Evolutionary conservation across 2,888 invertebrate genomes (phyloP).

Genomic region (Apamea anceps): DNA sequence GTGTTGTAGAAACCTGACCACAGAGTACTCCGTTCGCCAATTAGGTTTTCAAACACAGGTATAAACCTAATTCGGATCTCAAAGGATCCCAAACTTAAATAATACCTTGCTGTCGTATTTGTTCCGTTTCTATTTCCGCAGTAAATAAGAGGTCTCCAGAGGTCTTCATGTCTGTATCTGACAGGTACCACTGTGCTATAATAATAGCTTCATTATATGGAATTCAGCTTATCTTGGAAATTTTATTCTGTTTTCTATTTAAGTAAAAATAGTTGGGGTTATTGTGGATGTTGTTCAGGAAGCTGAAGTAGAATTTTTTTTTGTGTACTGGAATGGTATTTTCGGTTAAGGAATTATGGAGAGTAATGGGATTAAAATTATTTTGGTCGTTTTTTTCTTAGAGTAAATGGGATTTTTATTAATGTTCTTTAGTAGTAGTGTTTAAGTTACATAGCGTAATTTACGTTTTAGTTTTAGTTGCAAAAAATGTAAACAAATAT

Average conservation of each 20-base stretch:
- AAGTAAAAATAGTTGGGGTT: constrained; percentile 32
- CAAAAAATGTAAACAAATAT: no score
- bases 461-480: no score
- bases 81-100: constrained; percentile 53
- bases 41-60: constrained; percentile 48
- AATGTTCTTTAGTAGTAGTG: background rate
- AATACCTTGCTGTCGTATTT: constrained; percentile 51
- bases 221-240: constrained; percentile 47
- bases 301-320: background rate
- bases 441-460: no score
- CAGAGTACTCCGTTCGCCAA: constrained; percentile 29
- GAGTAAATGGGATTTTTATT: background rate
- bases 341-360: background rate
- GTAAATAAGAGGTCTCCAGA: constrained; percentile 55
- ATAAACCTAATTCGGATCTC: constrained; percentile 38
- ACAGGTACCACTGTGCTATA: constrained; percentile 56
- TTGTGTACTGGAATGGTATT: background rate
- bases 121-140: constrained; percentile 54
- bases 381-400: background rate
- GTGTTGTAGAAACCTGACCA: constrained; percentile 21
- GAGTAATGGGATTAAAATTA: background rate
- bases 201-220: constrained; percentile 56
- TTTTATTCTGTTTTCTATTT: constrained; percentile 40
- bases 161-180: constrained; percentile 44
- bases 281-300: background rate